Evolutionary conservation across 2,113 vertebrate species (phyloP).

Genomic region (Xiphias gladius): DNA sequence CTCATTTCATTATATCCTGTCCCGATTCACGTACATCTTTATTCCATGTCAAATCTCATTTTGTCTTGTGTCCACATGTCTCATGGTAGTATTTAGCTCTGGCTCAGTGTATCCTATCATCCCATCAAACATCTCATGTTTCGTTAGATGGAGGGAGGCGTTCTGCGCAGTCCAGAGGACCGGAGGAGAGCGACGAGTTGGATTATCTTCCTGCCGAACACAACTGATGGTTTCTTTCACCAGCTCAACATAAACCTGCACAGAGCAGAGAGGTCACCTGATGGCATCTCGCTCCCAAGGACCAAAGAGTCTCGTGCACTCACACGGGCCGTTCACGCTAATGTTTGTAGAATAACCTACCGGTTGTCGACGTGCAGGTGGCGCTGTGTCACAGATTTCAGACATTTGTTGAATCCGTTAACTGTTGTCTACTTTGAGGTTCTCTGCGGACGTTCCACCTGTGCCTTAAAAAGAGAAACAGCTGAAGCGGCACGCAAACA

Average conservation of each 20-base stretch:
- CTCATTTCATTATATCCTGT: no score
- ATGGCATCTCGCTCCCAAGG: neutral
- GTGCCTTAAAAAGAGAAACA: no score
- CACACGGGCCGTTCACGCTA: no score
- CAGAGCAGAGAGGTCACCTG: neutral
- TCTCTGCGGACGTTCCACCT: no score
- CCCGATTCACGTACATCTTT: no score
- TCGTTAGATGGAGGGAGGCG: no score
- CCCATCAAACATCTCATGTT: no score
- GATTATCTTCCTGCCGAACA: constrained; percentile 57
- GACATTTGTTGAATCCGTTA: neutral
- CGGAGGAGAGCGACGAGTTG: constrained; percentile 90
- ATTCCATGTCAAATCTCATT: no score
- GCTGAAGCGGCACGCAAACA: no score
- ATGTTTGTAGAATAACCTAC: neutral
- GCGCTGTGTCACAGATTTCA: neutral
- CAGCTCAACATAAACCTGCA: neutral
- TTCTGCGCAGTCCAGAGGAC: constrained; percentile 60
- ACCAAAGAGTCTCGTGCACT: neutral
- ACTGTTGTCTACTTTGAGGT: neutral
- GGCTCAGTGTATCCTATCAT: no score
- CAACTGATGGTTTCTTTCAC: neutral
- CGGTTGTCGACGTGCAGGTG: neutral
- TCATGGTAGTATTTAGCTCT: no score
- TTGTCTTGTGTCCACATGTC: no score